A percentile compares a stretch with the other conserved stretches of the same genome.
Conservation (phyloP, 2,113 vertebrate species). For the Eidolon helvum region DNA sequence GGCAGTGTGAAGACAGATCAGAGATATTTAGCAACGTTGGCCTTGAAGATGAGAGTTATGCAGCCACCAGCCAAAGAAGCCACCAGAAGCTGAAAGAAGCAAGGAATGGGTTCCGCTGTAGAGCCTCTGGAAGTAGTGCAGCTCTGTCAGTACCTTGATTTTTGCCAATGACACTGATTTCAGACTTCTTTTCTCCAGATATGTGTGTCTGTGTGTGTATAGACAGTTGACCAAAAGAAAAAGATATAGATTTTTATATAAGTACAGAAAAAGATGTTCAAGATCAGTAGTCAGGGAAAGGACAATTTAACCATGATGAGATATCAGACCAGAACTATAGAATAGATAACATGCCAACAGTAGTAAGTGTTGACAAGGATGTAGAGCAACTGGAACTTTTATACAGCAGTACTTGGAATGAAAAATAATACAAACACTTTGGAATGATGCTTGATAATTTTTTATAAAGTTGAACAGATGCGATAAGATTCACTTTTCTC, state of each 20-base stretch:
- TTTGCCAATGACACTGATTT: neutral
- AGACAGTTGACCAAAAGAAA: neutral
- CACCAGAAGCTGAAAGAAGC: neutral
- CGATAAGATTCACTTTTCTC: neutral
- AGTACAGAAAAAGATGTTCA: neutral
- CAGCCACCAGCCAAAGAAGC: neutral
- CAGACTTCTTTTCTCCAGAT: neutral
- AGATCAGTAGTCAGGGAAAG: neutral
- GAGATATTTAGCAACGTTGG: neutral
- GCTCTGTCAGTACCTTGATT: neutral
- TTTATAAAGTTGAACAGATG: neutral
- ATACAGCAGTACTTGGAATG: neutral
- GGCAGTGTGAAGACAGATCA: neutral
- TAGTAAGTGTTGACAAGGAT: neutral
- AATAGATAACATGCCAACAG: neutral
- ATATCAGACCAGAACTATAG: neutral
- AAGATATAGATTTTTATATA: neutral
- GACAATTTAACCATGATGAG: neutral
- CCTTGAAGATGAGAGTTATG: neutral
- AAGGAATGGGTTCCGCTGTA: no score
- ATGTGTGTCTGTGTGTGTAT: no score
- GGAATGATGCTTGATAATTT: neutral
- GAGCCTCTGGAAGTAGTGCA: neutral
- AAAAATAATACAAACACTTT: neutral
- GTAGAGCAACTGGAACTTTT: neutral